phyloP scores from a whole-genome alignment of 2,888 invertebrate genomes.

The Terebella lapidaria region DNA sequence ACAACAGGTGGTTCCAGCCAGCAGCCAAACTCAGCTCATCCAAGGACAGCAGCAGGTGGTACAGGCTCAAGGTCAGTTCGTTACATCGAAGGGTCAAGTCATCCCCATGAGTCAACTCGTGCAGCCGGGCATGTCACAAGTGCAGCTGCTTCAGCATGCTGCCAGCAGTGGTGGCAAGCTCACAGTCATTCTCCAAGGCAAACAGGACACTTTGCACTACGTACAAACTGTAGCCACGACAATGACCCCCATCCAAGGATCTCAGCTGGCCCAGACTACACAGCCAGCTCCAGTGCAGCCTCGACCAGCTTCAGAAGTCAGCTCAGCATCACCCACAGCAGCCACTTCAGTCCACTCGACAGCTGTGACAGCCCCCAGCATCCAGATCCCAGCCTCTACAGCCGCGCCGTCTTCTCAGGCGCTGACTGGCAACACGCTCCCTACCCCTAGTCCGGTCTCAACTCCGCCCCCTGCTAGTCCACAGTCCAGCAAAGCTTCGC shows the following conservation, averaged over 20 bases:
- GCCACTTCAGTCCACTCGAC: background rate
- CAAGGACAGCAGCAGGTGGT: constrained; percentile 3
- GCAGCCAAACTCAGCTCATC: background rate
- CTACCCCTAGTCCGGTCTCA: background rate
- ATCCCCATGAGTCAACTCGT: constrained; percentile 1
- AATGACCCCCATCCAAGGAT: no score
- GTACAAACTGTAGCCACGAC: no score
- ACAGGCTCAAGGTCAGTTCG: constrained; percentile 3
- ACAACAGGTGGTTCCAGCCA: background rate
- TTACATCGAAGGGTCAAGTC: background rate
- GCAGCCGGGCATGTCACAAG: background rate
- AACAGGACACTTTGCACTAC: background rate
- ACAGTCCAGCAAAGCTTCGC: background rate
- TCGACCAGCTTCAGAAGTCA: no score
- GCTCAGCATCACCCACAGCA: background rate
- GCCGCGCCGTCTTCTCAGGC: background rate
- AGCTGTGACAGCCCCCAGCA: background rate
- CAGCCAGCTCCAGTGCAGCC: no score
- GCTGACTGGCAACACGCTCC: background rate
- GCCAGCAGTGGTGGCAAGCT: background rate
- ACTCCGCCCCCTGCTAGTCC: background rate
- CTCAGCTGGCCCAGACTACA: no score
- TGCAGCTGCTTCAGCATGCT: constrained; percentile 1
- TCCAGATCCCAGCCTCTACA: background rate
- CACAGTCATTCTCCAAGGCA: background rate